These are phyloP conservation scores for Fulmarus glacialis DNA, from an alignment of 2,113 vertebrate genomes.

Conservation along the genomic window DNA sequence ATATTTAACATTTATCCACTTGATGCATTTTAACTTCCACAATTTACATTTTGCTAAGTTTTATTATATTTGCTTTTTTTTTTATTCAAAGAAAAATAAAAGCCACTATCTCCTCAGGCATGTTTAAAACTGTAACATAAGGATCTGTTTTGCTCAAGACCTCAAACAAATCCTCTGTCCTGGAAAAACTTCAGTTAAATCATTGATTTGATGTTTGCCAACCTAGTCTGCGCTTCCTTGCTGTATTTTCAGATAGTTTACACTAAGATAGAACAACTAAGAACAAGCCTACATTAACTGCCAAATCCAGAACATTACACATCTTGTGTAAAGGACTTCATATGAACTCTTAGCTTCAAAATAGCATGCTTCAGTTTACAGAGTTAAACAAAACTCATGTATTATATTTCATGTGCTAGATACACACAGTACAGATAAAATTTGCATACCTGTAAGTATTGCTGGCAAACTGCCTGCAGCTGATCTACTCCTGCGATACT, in stretches of 20 bases:
- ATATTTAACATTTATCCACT: neutral
- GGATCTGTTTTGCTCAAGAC: neutral
- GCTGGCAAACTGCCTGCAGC: constrained; percentile 59
- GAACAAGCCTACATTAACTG: neutral
- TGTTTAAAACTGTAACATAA: neutral
- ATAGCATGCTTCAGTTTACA: neutral
- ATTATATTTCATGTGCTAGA: neutral
- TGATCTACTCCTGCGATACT: neutral
- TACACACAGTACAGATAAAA: neutral
- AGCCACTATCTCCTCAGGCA: neutral
- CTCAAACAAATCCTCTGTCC: neutral
- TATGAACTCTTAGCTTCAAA: neutral
- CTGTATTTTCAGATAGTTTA: neutral
- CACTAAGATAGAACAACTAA: neutral
- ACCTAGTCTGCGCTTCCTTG: neutral
- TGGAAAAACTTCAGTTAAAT: neutral
- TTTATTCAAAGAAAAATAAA: neutral
- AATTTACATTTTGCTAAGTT: neutral
- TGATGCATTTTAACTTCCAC: neutral
- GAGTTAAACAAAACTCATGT: neutral
- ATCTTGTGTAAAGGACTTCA: neutral
- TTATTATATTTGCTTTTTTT: neutral
- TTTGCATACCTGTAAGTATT: constrained; percentile 73
- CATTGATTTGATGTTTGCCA: neutral
- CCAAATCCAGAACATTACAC: neutral